phyloP scores from a whole-genome alignment of 2,888 invertebrate species.

The Drosophila trichaetosa region DNA sequence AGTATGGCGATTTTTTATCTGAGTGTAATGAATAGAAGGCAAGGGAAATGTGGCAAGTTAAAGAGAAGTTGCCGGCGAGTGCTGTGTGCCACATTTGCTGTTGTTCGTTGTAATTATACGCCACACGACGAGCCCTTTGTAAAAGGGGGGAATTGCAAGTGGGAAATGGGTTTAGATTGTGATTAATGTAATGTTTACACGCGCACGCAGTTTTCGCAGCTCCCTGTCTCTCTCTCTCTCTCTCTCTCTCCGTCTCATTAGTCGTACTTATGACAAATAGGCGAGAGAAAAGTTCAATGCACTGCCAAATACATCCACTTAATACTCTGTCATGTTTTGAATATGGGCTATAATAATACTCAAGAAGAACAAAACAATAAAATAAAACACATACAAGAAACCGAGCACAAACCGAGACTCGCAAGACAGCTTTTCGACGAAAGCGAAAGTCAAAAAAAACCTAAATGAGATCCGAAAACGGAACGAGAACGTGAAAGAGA shows the following conservation, averaged over 20 bases:
- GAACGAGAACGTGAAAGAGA: slow-evolving; percentile 12
- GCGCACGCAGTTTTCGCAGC: slow-evolving; percentile 34
- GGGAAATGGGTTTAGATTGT: slow-evolving; percentile 23
- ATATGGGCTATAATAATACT: slow-evolving; percentile 33
- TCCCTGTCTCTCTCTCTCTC: background rate
- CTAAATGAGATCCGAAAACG: slow-evolving; percentile 1
- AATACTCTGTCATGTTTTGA: background rate
- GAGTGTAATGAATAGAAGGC: background rate
- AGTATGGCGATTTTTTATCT: background rate
- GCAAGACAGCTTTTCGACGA: slow-evolving; percentile 61
- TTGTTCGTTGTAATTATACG: slow-evolving; percentile 48
- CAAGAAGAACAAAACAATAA: slow-evolving; percentile 11
- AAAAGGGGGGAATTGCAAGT: background rate
- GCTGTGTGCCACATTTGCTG: slow-evolving; percentile 45
- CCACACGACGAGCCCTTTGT: slow-evolving; percentile 14
- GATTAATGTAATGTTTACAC: slow-evolving; percentile 76
- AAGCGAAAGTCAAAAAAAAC: slow-evolving; percentile 58
- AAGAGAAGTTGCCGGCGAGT: slow-evolving; percentile 39
- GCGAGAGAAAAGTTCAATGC: slow-evolving; percentile 55
- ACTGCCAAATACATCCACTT: slow-evolving; percentile 30
- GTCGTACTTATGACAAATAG: slow-evolving; percentile 13
- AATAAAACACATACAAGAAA: slow-evolving; percentile 10
- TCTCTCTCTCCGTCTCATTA: slow-evolving; percentile 17
- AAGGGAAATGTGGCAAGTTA: slow-evolving; percentile 9
- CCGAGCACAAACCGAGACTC: slow-evolving; percentile 23